These are phyloP conservation scores for Drosophila prolongata DNA, from an alignment of 2,888 invertebrate genomes.

Conservation along the genomic window DNA sequence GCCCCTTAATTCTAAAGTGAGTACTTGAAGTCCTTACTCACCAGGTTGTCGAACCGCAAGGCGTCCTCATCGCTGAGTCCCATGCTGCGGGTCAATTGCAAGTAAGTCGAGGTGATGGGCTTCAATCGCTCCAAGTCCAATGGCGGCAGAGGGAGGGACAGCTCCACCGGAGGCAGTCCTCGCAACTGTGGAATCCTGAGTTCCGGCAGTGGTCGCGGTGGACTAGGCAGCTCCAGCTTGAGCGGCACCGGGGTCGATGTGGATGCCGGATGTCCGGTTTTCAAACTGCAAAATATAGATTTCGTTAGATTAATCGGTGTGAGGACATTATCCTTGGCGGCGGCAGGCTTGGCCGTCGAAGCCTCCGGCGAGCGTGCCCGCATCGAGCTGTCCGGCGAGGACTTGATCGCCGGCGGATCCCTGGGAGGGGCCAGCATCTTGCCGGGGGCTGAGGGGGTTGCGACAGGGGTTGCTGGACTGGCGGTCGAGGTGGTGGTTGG, in stretches of 20 bases:
- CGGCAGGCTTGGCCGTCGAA: slow-evolving; percentile 45
- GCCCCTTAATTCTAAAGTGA: slow-evolving; percentile 64
- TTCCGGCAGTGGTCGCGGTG: slow-evolving; percentile 62
- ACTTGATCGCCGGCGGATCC: slow-evolving; percentile 49
- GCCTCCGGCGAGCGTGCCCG: slow-evolving; percentile 55
- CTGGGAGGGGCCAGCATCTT: slow-evolving; percentile 46
- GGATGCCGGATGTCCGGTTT: slow-evolving; percentile 53
- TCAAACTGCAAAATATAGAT: slow-evolving; percentile 76
- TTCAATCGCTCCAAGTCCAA: slow-evolving; percentile 86
- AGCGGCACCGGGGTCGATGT: slow-evolving; percentile 67
- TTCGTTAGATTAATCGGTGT: slow-evolving; percentile 82
- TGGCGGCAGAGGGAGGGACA: slow-evolving; percentile 62
- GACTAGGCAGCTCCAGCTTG: slow-evolving; percentile 67
- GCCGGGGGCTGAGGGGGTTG: slow-evolving; percentile 22
- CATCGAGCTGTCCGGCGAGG: slow-evolving; percentile 59
- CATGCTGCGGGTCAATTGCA: slow-evolving; percentile 92
- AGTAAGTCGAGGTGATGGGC: slow-evolving; percentile 95
- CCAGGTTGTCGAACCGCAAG: slow-evolving; percentile 87
- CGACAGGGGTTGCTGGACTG: slow-evolving; percentile 8
- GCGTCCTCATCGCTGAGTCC: slow-evolving; percentile 88
- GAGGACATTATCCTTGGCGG: slow-evolving; percentile 48
- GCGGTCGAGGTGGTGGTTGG: slow-evolving; percentile 51
- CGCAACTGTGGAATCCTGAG: slow-evolving; percentile 67
- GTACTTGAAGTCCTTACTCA: slow-evolving; percentile 85
- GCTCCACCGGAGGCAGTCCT: slow-evolving; percentile 37